Percentiles rank a stretch among this genome's conserved stretches.
phyloP scores from a whole-genome alignment of 2,888 invertebrate genomes.

The Tyria jacobaeae region DNA sequence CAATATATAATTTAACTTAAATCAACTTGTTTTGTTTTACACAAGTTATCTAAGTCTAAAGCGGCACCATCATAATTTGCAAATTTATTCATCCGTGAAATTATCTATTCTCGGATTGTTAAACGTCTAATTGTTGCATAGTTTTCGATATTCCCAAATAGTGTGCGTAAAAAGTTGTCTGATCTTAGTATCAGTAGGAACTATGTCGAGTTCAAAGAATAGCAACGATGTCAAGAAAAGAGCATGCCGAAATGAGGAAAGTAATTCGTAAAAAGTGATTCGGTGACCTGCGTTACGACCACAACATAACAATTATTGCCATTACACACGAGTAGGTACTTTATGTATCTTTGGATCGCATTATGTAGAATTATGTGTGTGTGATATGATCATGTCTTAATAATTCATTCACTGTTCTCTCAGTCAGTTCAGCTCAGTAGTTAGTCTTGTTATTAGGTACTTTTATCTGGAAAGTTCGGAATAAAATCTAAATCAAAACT shows the following conservation, averaged over 20 bases:
- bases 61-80: conserved; percentile 66
- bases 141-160: conserved; percentile 27
- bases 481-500: too few species aligned
- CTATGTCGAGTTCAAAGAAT: conserved; percentile 32
- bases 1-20: conserved; percentile 70
- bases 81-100: conserved; percentile 67
- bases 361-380: too few species aligned
- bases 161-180: not conserved
- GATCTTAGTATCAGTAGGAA: conserved; percentile 1
- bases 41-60: conserved; percentile 75
- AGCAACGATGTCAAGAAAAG: too few species aligned
- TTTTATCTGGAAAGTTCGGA: too few species aligned
- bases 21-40: conserved; percentile 72
- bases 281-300: conserved; percentile 24
- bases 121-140: conserved; percentile 41
- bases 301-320: conserved; percentile 4
- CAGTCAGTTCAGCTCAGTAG: too few species aligned
- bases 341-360: too few species aligned
- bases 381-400: not conserved
- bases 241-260: conserved; percentile 38
- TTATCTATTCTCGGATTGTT: conserved; percentile 53
- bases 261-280: conserved; percentile 28
- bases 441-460: too few species aligned
- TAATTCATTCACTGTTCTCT: not conserved
- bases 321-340: too few species aligned